Evolutionary conservation across 2,888 invertebrate species (phyloP).

Genomic region (Germaria angustata): DNA sequence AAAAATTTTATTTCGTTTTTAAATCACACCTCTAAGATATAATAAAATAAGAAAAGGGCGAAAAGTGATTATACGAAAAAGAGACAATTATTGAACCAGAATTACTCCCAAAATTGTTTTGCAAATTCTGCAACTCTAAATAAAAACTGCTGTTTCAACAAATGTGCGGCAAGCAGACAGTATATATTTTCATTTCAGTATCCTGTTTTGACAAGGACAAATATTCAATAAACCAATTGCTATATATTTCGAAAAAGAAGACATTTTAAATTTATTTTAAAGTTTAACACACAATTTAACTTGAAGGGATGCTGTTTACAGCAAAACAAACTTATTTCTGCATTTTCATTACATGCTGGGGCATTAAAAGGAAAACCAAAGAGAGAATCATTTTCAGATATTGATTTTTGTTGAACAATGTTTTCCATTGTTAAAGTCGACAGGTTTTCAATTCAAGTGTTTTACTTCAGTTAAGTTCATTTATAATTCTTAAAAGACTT

Average conservation of each 20-base stretch:
- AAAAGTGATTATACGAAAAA: background rate
- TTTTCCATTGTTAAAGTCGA: no score
- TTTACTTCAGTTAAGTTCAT: background rate
- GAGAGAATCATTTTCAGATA: constrained; percentile 12
- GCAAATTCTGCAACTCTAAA: constrained; percentile 1
- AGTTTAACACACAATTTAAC: no score
- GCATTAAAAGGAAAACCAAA: background rate
- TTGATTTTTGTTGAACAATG: constrained; percentile 25
- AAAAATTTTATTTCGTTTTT: constrained; percentile 13
- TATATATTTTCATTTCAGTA: constrained; percentile 28
- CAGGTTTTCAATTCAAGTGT: no score
- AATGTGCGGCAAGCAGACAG: background rate
- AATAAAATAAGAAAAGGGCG: constrained; percentile 26
- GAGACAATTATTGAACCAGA: background rate
- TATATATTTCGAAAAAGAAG: background rate
- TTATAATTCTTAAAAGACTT: background rate
- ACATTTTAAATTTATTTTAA: background rate
- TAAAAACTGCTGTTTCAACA: background rate
- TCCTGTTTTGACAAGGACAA: constrained; percentile 2
- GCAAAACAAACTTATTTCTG: no score
- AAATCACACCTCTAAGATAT: constrained; percentile 36
- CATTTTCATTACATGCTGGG: background rate
- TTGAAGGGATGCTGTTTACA: no score
- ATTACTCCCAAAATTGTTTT: constrained; percentile 3
- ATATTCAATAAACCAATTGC: background rate